Evolutionary conservation across 2,797 vertebrate genomes (phyloP), one percentile per base, ranked within the genome.

Genomic region (Siniperca scherzeri): DNA sequence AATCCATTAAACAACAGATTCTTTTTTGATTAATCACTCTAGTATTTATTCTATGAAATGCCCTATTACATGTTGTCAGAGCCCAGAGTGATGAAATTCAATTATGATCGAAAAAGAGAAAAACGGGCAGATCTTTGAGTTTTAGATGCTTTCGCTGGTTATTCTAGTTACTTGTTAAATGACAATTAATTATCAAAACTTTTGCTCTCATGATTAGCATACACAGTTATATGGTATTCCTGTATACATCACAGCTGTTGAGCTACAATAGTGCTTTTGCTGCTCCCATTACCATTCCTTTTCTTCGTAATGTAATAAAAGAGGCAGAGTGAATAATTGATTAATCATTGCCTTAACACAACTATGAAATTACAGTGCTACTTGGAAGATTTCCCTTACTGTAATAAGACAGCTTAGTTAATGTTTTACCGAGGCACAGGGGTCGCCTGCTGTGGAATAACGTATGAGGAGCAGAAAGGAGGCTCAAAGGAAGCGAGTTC

Each of bases 341-440:
- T 93, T 90, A 88, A 92, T 88, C 92, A 83, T 87, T 86, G 88
- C 82, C 78, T 90, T 90, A 89, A 89, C 92, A 84, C 86, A 81
- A 78, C 85, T 77, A 85, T 87, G 87, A 93, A 89, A 93, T 94
- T 87, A 89, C 84, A 83, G 85, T 69, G 79, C 85, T 85, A 62
- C 77, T 81, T 84, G 62, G 82, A 90, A 77, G 71, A 82, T 85
- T 83, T 82, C 69, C 71, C 61, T 71, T 81, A 72, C 88, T 79
- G 84, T 91, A 90, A 86, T 85, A 79, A 86, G 88, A 86, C 91
- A 74, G 87, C 90, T 88, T 80, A 82, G 84, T 81, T 83, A 87
- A 89, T 88, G 88, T 82, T 87, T 84, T 55, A 86, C 57, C 5
- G 25, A 78, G 69, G 78, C 78, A 65, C 80, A 19, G 4, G 82